Evolutionary conservation across 1,140 invertebrate genomes (phyloP), one percentile per base, ranked within the genome.

Genomic region (Eufriesea mexicana): DNA sequence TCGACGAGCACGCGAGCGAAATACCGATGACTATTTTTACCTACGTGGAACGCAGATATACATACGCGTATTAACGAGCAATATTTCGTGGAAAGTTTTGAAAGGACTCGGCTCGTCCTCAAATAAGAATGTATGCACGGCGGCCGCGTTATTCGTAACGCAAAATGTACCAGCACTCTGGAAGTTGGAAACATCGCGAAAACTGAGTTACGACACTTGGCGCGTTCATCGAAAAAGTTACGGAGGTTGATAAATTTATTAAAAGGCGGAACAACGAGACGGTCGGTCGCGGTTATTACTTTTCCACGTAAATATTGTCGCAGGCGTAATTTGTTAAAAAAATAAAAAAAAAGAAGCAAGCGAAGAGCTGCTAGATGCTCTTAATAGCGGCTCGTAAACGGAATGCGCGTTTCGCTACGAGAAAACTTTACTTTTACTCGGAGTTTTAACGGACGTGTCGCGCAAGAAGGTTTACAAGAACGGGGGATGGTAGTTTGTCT

Each of bases 171-270:
- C 35, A 20, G 8, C 62, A 35, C 18, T 47, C 49, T 20, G 49
- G 18, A 80, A 80, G 25, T 74, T 62, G 47, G 23, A 64, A 74
- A 73, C 35, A 47, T 51, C 45, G 47, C 18, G 61, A 16, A 64
- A 76, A 73, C 25, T 71, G 76, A 79, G 42, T 71, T 79, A 79
- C 25, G 79, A 47, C 12, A 61, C 28, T 68, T 78, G 18, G 42
- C 9, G 47, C 54, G 77, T 28, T 49, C 70, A n/a, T 45, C 70
- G 70, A 54, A 64, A 74, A 61, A 74, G 59, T 64, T 80, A 45
- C 23, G 57, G 35, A 18, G 59, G 23, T n/a, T 62, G 70, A 74
- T 74, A 64, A 80, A 80, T 80, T 80, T 73, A 74, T 74, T 74
- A 80, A 80, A 74, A 35, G 25, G 8, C 47, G 45, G 16, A 28